phyloP scores from a whole-genome alignment of 2,888 invertebrate species.

The Eupithecia vulgata region DNA sequence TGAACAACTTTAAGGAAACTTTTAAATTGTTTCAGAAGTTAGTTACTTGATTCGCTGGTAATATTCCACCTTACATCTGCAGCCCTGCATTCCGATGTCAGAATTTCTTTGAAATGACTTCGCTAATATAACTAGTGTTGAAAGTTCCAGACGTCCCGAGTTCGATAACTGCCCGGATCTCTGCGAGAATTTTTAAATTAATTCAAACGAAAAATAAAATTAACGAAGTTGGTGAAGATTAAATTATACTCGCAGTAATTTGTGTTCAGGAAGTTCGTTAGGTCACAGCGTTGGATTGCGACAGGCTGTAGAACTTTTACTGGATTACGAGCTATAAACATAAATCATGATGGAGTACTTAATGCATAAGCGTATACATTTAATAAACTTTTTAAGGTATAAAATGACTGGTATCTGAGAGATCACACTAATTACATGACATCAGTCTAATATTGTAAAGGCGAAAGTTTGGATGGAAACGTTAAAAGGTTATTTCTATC shows the following conservation, averaged over 20 bases:
- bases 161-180: constrained; percentile 78
- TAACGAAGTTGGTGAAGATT: constrained; percentile 76
- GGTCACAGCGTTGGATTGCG: constrained; percentile 47
- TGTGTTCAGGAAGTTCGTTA: constrained; percentile 74
- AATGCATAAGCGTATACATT: background rate
- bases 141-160: constrained; percentile 72
- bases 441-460: too few species aligned
- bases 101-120: constrained; percentile 69
- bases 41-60: constrained; percentile 24
- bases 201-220: constrained; percentile 82
- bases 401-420: too few species aligned
- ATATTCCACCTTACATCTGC: constrained; percentile 36
- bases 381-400: background rate
- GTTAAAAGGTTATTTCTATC: too few species aligned
- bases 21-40: constrained; percentile 12
- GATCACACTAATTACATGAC: too few species aligned
- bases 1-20: background rate
- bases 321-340: constrained; percentile 33
- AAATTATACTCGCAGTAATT: constrained; percentile 78
- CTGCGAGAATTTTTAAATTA: constrained; percentile 80
- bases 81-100: constrained; percentile 56
- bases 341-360: constrained; percentile 14
- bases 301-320: constrained; percentile 38
- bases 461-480: too few species aligned
- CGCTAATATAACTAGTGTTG: constrained; percentile 74